phyloP scores from a whole-genome alignment of 2,888 invertebrate genomes.

The Schizotus pectinicornis region DNA sequence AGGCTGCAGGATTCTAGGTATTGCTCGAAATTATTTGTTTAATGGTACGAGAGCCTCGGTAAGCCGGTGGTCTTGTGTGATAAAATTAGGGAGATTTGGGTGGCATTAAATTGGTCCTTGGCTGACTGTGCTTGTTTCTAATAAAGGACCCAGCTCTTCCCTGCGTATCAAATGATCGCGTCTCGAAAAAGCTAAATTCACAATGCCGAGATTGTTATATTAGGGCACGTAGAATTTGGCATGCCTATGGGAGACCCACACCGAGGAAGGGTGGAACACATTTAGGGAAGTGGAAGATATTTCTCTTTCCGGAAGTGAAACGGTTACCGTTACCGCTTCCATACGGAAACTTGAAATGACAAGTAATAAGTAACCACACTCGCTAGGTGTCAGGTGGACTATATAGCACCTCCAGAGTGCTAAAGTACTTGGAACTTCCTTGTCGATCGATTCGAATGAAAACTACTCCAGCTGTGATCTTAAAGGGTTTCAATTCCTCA shows the following conservation, averaged over 20 bases:
- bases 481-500: slow-evolving; percentile 27
- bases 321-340: slow-evolving; percentile 34
- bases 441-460: slow-evolving; percentile 32
- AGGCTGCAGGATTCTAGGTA: no score
- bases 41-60: no score
- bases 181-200: slow-evolving; percentile 19
- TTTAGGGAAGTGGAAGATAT: slow-evolving; percentile 31
- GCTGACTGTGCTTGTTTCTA: no score
- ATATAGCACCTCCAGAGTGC: slow-evolving; percentile 33
- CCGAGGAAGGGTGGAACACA: slow-evolving; percentile 17
- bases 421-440: slow-evolving; percentile 34
- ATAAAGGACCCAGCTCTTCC: no score
- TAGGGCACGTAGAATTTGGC: slow-evolving; percentile 26
- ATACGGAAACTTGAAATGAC: slow-evolving; percentile 37
- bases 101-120: no score
- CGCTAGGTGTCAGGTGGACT: slow-evolving; percentile 39
- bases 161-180: slow-evolving; percentile 17
- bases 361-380: slow-evolving; percentile 39
- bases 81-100: no score
- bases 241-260: slow-evolving; percentile 11
- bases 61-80: no score
- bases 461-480: slow-evolving; percentile 34
- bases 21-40: no score
- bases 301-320: slow-evolving; percentile 30
- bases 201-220: slow-evolving; percentile 25